Evolutionary conservation across 2,113 vertebrate genomes (phyloP).

Genomic region (Pomatorhinus ruficollis): DNA sequence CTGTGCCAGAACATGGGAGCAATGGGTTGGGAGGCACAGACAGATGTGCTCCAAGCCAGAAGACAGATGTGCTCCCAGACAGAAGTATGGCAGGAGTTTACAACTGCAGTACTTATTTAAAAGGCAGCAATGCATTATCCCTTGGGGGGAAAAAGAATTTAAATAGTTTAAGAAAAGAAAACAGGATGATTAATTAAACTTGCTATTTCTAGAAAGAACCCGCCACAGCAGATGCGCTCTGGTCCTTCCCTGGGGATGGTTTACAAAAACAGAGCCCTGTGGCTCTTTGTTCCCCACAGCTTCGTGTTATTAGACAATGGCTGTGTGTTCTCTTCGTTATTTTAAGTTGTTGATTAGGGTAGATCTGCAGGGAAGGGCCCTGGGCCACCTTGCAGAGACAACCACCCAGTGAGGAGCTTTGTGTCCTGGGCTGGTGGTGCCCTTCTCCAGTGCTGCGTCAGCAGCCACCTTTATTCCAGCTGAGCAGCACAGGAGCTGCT

Average conservation of each 20-base stretch:
- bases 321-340: background rate
- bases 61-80: slow-evolving; percentile 59
- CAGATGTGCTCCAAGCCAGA: slow-evolving; percentile 56
- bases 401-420: background rate
- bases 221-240: background rate
- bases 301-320: background rate
- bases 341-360: background rate
- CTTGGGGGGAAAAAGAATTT: background rate
- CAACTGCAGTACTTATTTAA: slow-evolving; percentile 55
- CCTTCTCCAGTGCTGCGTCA: background rate
- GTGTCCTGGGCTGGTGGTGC: background rate
- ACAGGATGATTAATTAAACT: slow-evolving; percentile 63
- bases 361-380: background rate
- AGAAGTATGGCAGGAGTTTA: slow-evolving; percentile 52
- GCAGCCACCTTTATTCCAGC: background rate
- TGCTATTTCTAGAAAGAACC: slow-evolving; percentile 45
- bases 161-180: slow-evolving; percentile 37
- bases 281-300: background rate
- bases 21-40: slow-evolving; percentile 29
- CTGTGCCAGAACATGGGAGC: background rate
- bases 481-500: background rate
- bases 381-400: background rate
- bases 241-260: background rate
- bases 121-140: slow-evolving; percentile 57
- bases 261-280: background rate